Percentiles rank a stretch among this genome's conserved stretches.
Conservation (phyloP, 2,797 vertebrate species). For the Acestrorhynchus altus region DNA sequence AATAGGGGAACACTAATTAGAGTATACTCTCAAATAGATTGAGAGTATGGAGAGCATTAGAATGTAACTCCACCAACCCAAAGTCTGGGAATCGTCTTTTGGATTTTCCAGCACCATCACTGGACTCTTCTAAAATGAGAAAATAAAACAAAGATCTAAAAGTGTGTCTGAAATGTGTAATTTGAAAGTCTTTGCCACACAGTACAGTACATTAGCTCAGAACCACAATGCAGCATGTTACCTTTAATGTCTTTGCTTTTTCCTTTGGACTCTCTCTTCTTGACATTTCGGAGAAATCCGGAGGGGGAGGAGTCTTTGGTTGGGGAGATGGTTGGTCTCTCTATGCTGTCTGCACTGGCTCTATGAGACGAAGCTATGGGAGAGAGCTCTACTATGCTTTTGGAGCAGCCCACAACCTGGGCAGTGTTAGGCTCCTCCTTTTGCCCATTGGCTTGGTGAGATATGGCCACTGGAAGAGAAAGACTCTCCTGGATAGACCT, state of each 20-base stretch:
- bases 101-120: constrained; percentile 83
- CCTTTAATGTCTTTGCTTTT: constrained; percentile 86
- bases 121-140: constrained; percentile 81
- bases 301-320: constrained; percentile 75
- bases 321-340: constrained; percentile 71
- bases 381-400: constrained; percentile 31
- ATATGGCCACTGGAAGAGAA: constrained; percentile 72
- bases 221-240: constrained; percentile 55
- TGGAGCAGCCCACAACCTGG: constrained; percentile 3
- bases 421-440: constrained; percentile 66
- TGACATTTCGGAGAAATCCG: constrained; percentile 78
- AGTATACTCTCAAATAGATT: too few relatives aligned
- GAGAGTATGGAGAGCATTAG: background rate
- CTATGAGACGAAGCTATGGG: constrained; percentile 67
- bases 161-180: background rate
- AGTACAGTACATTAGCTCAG: background rate
- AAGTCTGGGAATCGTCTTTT: constrained; percentile 94
- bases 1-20: too few relatives aligned
- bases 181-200: background rate
- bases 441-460: constrained; percentile 67
- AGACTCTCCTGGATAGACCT: constrained; percentile 81
- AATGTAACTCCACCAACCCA: constrained; percentile 77
- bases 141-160: constrained; percentile 14
- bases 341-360: constrained; percentile 74
- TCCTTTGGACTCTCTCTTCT: constrained; percentile 87